Percentiles rank a stretch among this genome's conserved stretches.
Conservation (phyloP, 2,113 vertebrate genomes). For the Okapia johnstoni region DNA sequence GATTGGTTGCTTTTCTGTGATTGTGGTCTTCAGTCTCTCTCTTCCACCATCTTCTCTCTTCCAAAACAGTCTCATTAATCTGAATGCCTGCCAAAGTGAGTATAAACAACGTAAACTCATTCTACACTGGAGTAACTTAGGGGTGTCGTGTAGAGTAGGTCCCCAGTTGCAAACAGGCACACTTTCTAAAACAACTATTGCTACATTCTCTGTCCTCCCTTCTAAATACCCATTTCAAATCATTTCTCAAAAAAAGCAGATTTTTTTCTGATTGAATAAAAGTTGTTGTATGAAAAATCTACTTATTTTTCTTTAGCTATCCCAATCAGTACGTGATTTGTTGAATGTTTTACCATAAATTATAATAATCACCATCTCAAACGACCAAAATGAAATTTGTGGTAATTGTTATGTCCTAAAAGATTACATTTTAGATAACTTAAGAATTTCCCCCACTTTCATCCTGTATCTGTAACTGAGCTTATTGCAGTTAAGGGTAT, state of each 20-base stretch:
- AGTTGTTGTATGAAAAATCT: slow-evolving; percentile 21
- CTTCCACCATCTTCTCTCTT: not conserved
- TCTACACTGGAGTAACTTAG: not conserved
- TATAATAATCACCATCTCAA: slow-evolving; percentile 18
- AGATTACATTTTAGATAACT: not conserved
- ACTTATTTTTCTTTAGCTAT: not conserved
- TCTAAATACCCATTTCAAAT: not conserved
- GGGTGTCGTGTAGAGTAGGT: not conserved
- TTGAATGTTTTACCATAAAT: slow-evolving; percentile 36
- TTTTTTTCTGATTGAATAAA: not conserved
- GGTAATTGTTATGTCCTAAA: not conserved
- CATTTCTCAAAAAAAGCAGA: not conserved
- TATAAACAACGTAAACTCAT: not conserved
- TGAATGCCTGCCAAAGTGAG: not conserved
- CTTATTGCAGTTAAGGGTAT: not conserved
- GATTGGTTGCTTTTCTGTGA: not conserved
- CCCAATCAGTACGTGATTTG: not conserved
- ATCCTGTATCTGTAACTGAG: not conserved
- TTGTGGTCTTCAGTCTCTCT: not conserved
- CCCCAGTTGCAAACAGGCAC: not conserved
- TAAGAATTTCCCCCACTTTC: not conserved
- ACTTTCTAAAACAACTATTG: not conserved
- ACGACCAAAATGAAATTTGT: slow-evolving; percentile 29
- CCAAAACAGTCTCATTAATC: not conserved
- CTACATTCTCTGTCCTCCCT: not conserved